Evolutionary conservation across 2,113 vertebrate genomes (phyloP), one percentile per base, ranked within the genome.

Genomic region (Casuarius casuarius): DNA sequence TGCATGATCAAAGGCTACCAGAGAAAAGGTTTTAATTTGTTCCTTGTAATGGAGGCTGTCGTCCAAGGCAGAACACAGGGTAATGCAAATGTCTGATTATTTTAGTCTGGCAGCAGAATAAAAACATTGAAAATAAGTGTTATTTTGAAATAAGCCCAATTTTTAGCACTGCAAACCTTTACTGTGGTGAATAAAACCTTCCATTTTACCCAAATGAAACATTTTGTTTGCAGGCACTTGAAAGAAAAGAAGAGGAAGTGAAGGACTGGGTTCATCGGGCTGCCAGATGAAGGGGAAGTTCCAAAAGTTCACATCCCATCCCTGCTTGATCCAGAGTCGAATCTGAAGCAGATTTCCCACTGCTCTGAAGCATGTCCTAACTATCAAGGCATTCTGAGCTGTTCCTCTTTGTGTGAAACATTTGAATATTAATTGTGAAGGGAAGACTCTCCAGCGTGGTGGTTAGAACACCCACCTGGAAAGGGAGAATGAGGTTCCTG

Each of bases 261-360:
- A 83, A 93, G 59, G 59, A 96, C 6, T 17, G 68, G 75, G 54
- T 96, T 96, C 95, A 97, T 93, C 54, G 0, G 95, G 87, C 85
- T 95, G 94, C 95, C 95, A 96, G 95, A 97, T 96, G 96, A 89
- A 72, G 40, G 95, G 92, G 92, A 96, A 95, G 92, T 96, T 95
- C 78, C 87, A 88, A 90, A 95, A 95, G 94, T 95, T 97, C 96
- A 96, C 65, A 86, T 92, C 75, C 71, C 92, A 95, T 80, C 74
- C n/a, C 87, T 90, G 71, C 85, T 88, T 3, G 0, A 73, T 83
- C 49, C 82, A 71, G 59, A 83, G 90, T 29, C 46, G 79, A 85
- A 92, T 77, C 68, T 83, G 75, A 96, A 80, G 87, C 90, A 88
- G 87, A 90, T 95, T 78, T 88, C 92, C 82, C 75, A 86, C 78